Base-by-base conservation (phyloP, 2,888 invertebrate genomes). In the Conistra vaccinii region DNA sequence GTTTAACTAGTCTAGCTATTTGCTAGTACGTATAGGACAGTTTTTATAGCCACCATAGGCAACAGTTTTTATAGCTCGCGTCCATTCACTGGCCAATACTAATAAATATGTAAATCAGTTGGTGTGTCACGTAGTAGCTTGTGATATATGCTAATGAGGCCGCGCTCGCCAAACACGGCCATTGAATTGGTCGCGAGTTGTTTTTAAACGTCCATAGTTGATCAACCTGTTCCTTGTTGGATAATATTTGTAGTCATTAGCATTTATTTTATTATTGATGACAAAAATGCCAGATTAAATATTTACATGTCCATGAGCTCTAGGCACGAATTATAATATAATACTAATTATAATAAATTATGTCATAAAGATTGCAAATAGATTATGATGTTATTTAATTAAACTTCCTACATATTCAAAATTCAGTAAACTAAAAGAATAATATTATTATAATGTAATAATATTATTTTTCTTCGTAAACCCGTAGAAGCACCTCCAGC, bases 251-350 rank as follows among this genome's bases (percentile, higher is more conserved):
- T 69, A 23, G 20, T 51, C 42, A 66, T 76, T 76, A 53, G 6
- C 82, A 42, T 42, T 14, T 61, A 82, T 51, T 42, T 14, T 61
- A 82, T 51, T n/a, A 45, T 65, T 45, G 63, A 63, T 63, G 32
- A n/a, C 26, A 20, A 32, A 73, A 58, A 20, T n/a, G 20, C 39
- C 53, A 32, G 23, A 32, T 57, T n/a, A 26, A 62, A 74, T 62
- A 63, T 80, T 42, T 42, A 58, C 26, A 51, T 26, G 29, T 32
- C 42, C n/a, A 39, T 26, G n/a, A 80, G 51, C 29, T 35, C 32
- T 66, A 14, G 17, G 14, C 45, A 67, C 20, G 78, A 66, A 78
- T 67, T 39, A 48, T 7, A 53, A 60, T 39, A 29, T 42, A 53
- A 23, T 45, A 39, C n/a, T 53, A 9, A 42, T 63, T 42, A 42